Conservation (phyloP, 2,113 vertebrate species). For the Neopipo cinnamomea region DNA sequence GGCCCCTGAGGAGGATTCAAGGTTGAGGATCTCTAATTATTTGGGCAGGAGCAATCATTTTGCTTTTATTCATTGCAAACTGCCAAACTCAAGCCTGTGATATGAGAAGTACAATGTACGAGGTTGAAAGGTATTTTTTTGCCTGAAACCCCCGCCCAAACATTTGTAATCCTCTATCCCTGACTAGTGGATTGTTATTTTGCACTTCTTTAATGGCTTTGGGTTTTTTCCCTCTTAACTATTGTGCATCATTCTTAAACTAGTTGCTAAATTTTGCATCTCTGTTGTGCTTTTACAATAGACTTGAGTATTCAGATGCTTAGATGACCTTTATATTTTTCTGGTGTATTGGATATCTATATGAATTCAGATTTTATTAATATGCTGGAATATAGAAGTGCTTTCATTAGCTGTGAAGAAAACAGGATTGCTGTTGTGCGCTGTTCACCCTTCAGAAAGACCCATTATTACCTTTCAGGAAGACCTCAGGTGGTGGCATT, state of each 20-base stretch:
- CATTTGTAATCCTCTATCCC: background rate
- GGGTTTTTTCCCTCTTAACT: background rate
- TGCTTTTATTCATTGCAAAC: background rate
- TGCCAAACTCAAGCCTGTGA: background rate
- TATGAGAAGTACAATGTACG: background rate
- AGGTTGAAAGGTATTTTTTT: background rate
- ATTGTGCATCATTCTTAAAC: background rate
- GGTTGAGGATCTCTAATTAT: background rate
- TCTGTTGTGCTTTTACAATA: background rate
- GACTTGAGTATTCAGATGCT: background rate
- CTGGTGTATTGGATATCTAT: background rate
- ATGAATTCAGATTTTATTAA: background rate
- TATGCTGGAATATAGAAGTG: background rate
- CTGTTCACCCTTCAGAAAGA: background rate
- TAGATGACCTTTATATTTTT: background rate
- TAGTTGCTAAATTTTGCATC: background rate
- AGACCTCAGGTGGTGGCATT: background rate
- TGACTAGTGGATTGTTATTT: background rate
- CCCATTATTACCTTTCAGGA: background rate
- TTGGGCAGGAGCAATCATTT: accelerated
- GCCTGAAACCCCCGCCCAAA: background rate
- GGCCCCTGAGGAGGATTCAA: background rate
- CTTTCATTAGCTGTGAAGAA: background rate
- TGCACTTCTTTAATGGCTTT: background rate
- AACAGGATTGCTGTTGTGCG: background rate